phyloP scores from a whole-genome alignment of 2,888 invertebrate species.

The Auanema freiburgensis region DNA sequence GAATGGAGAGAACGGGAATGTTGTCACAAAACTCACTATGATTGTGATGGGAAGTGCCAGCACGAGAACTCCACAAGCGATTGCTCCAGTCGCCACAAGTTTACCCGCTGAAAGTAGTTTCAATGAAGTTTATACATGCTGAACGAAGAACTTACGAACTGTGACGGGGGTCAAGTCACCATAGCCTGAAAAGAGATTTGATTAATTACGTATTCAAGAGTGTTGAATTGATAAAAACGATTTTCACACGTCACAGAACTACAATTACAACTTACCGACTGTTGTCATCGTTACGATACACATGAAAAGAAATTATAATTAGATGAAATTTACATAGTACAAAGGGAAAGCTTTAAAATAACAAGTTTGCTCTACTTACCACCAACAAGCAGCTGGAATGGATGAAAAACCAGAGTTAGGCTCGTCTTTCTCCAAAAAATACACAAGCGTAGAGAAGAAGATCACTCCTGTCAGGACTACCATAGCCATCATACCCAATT shows the following conservation, averaged over 20 bases:
- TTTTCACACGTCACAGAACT: conserved; percentile 9
- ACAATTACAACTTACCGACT: conserved; percentile 33
- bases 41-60: conserved; percentile 49
- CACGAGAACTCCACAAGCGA: conserved; percentile 47
- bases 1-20: background rate
- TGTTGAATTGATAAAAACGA: background rate
- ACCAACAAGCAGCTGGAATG: conserved; percentile 61
- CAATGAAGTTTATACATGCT: too few relatives aligned
- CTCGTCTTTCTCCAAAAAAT: conserved; percentile 61
- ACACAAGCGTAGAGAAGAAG: conserved; percentile 59
- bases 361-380: conserved; percentile 23
- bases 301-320: conserved; percentile 22
- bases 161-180: conserved; percentile 55
- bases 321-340: background rate
- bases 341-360: background rate
- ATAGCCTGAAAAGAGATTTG: conserved; percentile 41
- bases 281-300: conserved; percentile 59
- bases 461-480: conserved; percentile 60
- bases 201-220: background rate
- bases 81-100: conserved; percentile 56
- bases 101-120: conserved; percentile 48
- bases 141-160: conserved; percentile 44
- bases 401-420: conserved; percentile 51
- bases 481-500: conserved; percentile 61
- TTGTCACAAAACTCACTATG: conserved; percentile 39